Percentiles rank a stretch among this genome's conserved stretches.
These are phyloP conservation scores for Conus ventricosus DNA, from an alignment of 1,140 invertebrate species.

Conservation along the genomic window DNA sequence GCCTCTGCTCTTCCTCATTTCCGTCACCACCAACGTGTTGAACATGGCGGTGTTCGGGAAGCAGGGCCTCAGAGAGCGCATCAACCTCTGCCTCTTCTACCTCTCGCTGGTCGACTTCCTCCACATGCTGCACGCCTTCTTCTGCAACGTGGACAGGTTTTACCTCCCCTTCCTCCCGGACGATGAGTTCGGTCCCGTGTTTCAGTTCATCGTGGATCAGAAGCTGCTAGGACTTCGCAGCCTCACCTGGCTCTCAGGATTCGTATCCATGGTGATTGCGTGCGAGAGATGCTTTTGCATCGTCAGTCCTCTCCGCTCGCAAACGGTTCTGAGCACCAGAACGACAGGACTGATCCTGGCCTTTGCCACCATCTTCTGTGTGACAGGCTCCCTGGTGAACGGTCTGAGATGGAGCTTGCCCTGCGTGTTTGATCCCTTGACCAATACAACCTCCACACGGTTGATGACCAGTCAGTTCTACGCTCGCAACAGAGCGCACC, in stretches of 20 bases:
- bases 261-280: slow-evolving; percentile 36
- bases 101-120: not conserved
- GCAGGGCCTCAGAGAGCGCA: not conserved
- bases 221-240: slow-evolving; percentile 15
- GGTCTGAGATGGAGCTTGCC: not conserved
- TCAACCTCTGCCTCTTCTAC: slow-evolving; percentile 20
- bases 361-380: not conserved
- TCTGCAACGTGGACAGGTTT: not conserved
- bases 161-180: not conserved
- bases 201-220: slow-evolving; percentile 23
- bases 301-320: slow-evolving; percentile 21
- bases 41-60: not conserved
- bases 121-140: not conserved
- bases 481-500: not conserved
- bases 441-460: not conserved
- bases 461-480: slow-evolving; percentile 3
- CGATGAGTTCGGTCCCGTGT: slow-evolving; percentile 19
- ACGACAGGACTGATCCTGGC: slow-evolving; percentile 2
- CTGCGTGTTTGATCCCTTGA: not conserved
- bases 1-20: not conserved
- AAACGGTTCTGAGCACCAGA: slow-evolving; percentile 11
- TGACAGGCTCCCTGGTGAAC: not conserved
- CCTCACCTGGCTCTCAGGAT: slow-evolving; percentile 18
- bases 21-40: not conserved
- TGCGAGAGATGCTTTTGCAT: slow-evolving; percentile 39